Conservation (phyloP, 2,888 invertebrate genomes). For the Steromphala cineraria region DNA sequence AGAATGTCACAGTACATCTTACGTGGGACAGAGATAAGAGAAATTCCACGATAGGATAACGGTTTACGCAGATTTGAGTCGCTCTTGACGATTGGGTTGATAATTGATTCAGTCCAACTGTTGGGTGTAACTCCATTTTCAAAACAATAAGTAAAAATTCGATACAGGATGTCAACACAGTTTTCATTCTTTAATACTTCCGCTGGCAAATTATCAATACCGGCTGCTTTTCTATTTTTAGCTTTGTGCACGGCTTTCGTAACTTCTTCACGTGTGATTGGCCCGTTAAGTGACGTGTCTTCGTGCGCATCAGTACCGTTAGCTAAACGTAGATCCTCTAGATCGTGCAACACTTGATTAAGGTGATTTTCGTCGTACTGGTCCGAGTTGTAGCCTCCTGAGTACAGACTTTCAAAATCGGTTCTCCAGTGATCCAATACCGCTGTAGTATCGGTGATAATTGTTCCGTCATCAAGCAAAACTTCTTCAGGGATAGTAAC, state of each 20-base stretch:
- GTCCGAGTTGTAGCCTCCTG: not conserved
- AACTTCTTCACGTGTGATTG: not conserved
- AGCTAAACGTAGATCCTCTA: not conserved
- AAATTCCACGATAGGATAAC: conserved; percentile 20
- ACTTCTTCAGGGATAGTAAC: conserved; percentile 6
- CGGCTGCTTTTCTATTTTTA: not conserved
- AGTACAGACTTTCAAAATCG: not conserved
- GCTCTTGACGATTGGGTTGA: conserved; percentile 23
- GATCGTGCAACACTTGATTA: not conserved
- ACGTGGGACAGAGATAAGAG: conserved; percentile 26
- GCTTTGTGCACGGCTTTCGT: not conserved
- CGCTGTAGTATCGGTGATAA: not conserved
- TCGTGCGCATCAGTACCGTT: not conserved
- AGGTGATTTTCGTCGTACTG: not conserved
- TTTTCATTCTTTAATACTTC: conserved; percentile 16
- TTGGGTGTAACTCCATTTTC: not conserved
- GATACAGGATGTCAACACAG: not conserved
- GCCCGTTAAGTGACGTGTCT: no score
- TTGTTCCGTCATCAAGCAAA: not conserved
- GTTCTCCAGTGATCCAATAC: not conserved
- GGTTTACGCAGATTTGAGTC: not conserved
- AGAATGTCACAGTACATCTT: conserved; percentile 27
- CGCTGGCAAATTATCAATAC: not conserved
- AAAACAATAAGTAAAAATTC: conserved; percentile 16
- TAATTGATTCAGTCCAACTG: conserved; percentile 17